Percentiles rank a stretch among this genome's conserved stretches.
These are phyloP conservation scores for Argyra leucocephala DNA, from an alignment of 2,888 invertebrate species.

Conservation along the genomic window DNA sequence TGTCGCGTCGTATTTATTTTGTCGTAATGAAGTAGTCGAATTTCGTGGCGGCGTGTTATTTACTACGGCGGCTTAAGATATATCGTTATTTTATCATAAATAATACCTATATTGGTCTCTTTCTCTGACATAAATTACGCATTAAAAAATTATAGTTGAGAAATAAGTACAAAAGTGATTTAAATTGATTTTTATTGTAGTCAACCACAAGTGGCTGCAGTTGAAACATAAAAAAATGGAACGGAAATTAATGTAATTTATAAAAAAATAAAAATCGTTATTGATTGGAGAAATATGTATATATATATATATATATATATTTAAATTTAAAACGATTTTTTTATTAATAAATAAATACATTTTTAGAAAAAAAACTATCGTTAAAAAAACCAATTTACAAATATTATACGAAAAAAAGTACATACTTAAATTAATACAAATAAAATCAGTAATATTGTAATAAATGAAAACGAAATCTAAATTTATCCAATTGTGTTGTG, in stretches of 20 bases:
- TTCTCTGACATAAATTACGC: neutral
- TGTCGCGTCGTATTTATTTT: neutral
- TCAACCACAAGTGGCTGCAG: neutral
- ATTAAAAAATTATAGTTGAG: neutral
- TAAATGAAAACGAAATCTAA: no score
- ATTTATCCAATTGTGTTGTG: no score
- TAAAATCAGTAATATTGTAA: no score
- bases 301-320: no score
- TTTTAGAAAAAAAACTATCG: no score
- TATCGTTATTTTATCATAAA: neutral
- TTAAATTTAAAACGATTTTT: no score
- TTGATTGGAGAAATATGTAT: no score
- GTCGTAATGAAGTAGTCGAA: neutral
- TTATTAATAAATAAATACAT: no score
- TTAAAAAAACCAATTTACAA: no score
- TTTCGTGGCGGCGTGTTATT: neutral
- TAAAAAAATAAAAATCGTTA: neutral
- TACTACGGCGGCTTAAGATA: neutral
- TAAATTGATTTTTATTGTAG: neutral
- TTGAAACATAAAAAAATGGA: neutral
- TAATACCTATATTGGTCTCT: neutral
- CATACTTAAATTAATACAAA: no score
- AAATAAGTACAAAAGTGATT: neutral
- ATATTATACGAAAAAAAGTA: no score
- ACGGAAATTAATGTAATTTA: neutral